Evolutionary conservation across 2,888 invertebrate genomes (phyloP).

Genomic region (Eristalis pertinax): DNA sequence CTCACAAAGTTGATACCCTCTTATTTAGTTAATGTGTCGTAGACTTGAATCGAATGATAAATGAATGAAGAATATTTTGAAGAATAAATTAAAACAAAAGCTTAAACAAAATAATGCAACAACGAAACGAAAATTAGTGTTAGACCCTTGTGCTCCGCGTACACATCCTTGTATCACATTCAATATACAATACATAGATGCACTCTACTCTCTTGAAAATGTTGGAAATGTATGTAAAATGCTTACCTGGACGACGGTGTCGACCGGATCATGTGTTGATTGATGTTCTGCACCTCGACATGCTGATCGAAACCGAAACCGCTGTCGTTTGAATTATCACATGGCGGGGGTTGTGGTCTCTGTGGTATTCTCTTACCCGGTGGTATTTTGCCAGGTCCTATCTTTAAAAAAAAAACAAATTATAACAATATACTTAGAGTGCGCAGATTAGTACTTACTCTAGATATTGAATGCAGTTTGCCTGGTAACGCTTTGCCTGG

Average conservation of each 20-base stretch:
- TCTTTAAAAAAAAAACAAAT: constrained; percentile 72
- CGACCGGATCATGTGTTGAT: constrained; percentile 79
- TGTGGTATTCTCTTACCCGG: constrained; percentile 80
- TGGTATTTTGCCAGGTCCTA: constrained; percentile 79
- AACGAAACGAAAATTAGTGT: constrained; percentile 40
- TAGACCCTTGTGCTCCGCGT: constrained; percentile 54
- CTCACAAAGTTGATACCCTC: neutral
- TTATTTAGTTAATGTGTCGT: neutral
- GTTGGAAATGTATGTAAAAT: neutral
- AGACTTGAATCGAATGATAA: constrained; percentile 15
- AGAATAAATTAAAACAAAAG: constrained; percentile 6
- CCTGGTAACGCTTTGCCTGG: constrained; percentile 81
- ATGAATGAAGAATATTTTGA: constrained; percentile 44
- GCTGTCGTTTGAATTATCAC: constrained; percentile 95
- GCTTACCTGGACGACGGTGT: constrained; percentile 80
- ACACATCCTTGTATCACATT: constrained; percentile 26
- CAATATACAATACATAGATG: neutral
- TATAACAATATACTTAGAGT: no score
- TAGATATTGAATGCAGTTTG: constrained; percentile 82
- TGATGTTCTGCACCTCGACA: constrained; percentile 82
- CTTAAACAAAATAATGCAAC: constrained; percentile 37
- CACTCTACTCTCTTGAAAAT: neutral
- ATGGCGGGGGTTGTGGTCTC: constrained; percentile 83
- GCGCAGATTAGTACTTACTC: constrained; percentile 77
- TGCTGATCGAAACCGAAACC: constrained; percentile 92